A percentile compares a stretch with the other conserved stretches of the same genome.
Conservation (phyloP, 2,113 vertebrate genomes). For the Xiphorhynchus elegans region DNA sequence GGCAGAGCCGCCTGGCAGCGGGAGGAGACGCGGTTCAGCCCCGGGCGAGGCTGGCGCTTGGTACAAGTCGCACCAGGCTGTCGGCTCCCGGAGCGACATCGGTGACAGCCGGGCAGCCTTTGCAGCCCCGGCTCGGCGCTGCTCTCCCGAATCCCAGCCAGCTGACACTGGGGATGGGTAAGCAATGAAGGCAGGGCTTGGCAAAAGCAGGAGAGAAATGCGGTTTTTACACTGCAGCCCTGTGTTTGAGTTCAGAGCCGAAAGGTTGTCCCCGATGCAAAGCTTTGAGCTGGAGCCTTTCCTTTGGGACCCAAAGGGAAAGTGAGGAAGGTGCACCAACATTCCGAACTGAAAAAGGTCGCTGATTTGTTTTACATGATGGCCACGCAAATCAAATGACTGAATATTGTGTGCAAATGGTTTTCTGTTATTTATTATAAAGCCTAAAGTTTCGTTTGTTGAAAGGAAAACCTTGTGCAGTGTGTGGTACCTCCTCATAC, state of each 20-base stretch:
- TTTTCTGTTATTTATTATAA: rapidly evolving
- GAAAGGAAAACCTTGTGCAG: background rate
- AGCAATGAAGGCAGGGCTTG: background rate
- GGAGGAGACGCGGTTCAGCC: background rate
- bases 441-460: background rate
- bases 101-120: background rate
- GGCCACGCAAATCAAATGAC: no score
- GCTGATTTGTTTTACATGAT: background rate
- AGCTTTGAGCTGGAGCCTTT: background rate
- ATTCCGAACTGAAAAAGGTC: background rate
- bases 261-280: background rate
- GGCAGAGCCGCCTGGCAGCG: background rate
- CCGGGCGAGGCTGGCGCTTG: background rate
- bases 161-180: background rate
- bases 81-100: background rate
- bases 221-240: background rate
- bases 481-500: background rate
- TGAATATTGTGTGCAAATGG: rapidly evolving
- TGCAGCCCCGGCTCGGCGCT: background rate
- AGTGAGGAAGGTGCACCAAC: background rate
- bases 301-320: background rate
- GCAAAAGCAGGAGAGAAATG: background rate
- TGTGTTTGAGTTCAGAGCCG: background rate
- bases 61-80: background rate
- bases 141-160: background rate